Evolutionary conservation across 1,140 invertebrate species (phyloP).

Genomic region (Drosophila persimilis): DNA sequence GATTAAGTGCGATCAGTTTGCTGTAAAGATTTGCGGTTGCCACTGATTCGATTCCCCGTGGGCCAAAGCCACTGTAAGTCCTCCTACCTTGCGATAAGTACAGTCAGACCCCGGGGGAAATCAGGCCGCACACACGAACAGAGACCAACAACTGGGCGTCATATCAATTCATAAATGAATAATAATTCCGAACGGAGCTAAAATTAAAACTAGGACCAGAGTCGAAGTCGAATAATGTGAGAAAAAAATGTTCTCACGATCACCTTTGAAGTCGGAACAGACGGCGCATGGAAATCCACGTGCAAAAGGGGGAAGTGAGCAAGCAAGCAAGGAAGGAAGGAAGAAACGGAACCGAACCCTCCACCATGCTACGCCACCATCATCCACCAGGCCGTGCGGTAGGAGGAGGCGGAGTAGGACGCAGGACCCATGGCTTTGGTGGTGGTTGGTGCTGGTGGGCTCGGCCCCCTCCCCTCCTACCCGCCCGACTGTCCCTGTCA

Average conservation of each 20-base stretch:
- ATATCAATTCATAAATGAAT: conserved; percentile 78
- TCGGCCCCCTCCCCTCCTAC: conserved; percentile 41
- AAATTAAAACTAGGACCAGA: conserved; percentile 63
- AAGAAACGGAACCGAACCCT: conserved; percentile 26
- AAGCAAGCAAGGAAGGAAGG: conserved; percentile 58
- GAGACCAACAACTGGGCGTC: conserved; percentile 50
- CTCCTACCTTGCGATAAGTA: conserved; percentile 42
- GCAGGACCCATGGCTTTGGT: conserved; percentile 50
- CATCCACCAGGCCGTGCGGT: conserved; percentile 42
- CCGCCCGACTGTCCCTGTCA: too few species aligned
- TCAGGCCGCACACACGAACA: conserved; percentile 4
- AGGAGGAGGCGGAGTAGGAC: conserved; percentile 68
- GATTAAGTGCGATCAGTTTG: conserved; percentile 58
- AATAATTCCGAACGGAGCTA: conserved; percentile 70
- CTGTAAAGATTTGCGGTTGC: conserved; percentile 69
- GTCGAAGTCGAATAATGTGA: conserved; percentile 64
- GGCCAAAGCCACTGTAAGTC: conserved; percentile 29
- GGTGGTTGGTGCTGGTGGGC: conserved; percentile 36
- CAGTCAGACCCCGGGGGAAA: conserved; percentile 51
- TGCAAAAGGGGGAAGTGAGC: conserved; percentile 78
- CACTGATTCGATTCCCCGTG: neutral
- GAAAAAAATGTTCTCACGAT: conserved; percentile 82
- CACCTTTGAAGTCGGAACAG: conserved; percentile 65
- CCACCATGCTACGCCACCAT: conserved; percentile 34
- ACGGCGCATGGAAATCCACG: conserved; percentile 72